Evolutionary conservation across 2,113 vertebrate genomes (phyloP), one percentile per base, ranked within the genome.

Genomic region (Epinephelus fuscoguttatus): DNA sequence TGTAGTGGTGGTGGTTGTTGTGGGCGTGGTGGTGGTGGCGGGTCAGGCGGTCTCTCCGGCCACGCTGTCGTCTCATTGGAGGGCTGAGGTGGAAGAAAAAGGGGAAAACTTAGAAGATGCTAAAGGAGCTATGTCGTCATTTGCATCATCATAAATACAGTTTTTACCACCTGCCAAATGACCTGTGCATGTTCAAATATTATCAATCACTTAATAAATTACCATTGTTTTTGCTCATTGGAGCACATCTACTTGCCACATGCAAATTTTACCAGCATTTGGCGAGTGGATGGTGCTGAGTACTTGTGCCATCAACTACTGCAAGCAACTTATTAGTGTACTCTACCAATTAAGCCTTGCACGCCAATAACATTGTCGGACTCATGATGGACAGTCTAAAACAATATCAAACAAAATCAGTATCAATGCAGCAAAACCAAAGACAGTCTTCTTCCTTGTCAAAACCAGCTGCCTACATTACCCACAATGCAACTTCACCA

Each of bases 61-160:
- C 94, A 84, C 98, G 97, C 93, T 98, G 98, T 70, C 98, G 97
- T 86, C 98, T 96, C 93, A 97, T 96, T 84, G 97, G 98, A 95
- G 98, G 98, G 85, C 98, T 99, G 88, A 45, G 61, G 85, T 40
- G 45, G 25, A 45, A 73, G 7, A 69, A 61, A 72, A 42, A 71
- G 17, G 15, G 18, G 30, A 12, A 83, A 50, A 78, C 4, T 40
- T 27, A 21, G 27, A 40, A 42, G 52, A 49, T 50, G 64, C 64
- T 53, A 27, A 50, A 78, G 9, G 8, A 63, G 21, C 15, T 12
- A 6, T 60, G 49, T 55, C 60, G 25, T 79, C 60, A 71, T 56
- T 19, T 72, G 23, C 18, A 74, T 70, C 27, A 61, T 40, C 40
- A 59, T 42, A 60, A 59, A 40, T 21, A 72, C 6, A 25, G 10